Percentiles rank a stretch among this genome's conserved stretches.
Conservation (phyloP, 2,888 invertebrate species). For the Stenolophus ochropezus region DNA sequence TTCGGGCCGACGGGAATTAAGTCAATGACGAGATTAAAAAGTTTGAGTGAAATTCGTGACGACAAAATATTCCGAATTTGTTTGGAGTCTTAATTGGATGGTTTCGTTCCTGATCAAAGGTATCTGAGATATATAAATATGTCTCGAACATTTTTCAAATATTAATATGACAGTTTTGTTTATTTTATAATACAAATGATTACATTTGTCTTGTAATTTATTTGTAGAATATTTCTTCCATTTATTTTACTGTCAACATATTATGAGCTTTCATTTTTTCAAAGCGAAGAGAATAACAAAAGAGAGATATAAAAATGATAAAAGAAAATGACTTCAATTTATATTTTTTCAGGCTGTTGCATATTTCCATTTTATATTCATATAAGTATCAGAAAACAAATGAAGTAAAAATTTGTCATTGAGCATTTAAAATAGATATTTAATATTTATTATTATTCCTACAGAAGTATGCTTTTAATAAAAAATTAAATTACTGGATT, state of each 20-base stretch:
- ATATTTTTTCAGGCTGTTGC: not conserved
- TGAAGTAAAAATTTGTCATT: not conserved
- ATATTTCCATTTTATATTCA: no score
- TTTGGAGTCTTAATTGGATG: not conserved
- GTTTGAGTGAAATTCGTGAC: not conserved
- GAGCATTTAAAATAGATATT: no score
- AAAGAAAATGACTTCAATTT: not conserved
- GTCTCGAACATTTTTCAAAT: no score
- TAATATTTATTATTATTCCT: no score
- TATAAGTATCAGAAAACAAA: not conserved
- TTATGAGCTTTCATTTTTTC: not conserved
- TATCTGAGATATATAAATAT: not conserved
- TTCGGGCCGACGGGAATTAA: not conserved
- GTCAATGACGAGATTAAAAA: constrained; percentile 22
- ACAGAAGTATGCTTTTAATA: no score
- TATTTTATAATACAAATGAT: no score
- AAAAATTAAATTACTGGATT: no score
- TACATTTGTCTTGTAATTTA: not conserved
- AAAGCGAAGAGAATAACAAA: not conserved
- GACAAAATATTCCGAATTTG: not conserved
- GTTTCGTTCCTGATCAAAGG: not conserved
- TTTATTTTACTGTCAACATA: not conserved
- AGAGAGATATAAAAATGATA: not conserved
- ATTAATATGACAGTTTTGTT: no score
- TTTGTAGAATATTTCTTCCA: not conserved